Percentiles rank a stretch among this genome's conserved stretches.
These are phyloP conservation scores for Aphodius granarius DNA, from an alignment of 2,888 invertebrate genomes.

Conservation along the genomic window DNA sequence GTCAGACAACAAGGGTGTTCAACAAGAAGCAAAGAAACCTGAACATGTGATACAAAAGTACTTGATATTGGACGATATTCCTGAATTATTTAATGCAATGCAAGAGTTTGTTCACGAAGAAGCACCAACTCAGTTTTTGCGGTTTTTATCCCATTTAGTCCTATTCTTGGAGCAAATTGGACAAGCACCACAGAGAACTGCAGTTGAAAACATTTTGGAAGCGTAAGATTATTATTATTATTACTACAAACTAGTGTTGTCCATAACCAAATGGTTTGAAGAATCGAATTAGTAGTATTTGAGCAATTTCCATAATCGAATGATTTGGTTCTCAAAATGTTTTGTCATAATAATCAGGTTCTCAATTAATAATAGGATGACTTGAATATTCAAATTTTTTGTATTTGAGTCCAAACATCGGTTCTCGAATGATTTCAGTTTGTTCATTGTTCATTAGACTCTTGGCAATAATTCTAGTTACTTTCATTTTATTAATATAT, in stretches of 20 bases:
- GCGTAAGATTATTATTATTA: constrained; percentile 58
- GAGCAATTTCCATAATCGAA: too few species aligned
- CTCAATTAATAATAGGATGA: background rate
- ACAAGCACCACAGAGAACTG: constrained; percentile 67
- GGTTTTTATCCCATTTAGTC: constrained; percentile 85
- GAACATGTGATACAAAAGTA: constrained; percentile 81
- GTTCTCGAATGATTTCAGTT: too few species aligned
- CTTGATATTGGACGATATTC: constrained; percentile 81
- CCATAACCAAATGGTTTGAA: too few species aligned
- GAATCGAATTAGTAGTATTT: too few species aligned
- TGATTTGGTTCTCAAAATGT: too few species aligned
- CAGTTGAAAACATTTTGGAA: constrained; percentile 75
- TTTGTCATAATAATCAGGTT: too few species aligned
- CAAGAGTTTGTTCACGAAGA: constrained; percentile 65
- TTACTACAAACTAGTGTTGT: too few species aligned
- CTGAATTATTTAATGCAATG: constrained; percentile 71
- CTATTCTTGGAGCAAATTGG: constrained; percentile 82
- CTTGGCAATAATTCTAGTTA: too few species aligned
- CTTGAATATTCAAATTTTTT: too few species aligned
- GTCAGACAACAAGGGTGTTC: constrained; percentile 59
- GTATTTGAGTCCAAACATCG: too few species aligned
- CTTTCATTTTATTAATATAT: too few species aligned
- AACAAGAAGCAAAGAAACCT: constrained; percentile 64
- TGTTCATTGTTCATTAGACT: too few species aligned
- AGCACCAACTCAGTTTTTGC: constrained; percentile 62